These are phyloP conservation scores for Plemyria rubiginata DNA, from an alignment of 2,888 invertebrate species.

Conservation along the genomic window DNA sequence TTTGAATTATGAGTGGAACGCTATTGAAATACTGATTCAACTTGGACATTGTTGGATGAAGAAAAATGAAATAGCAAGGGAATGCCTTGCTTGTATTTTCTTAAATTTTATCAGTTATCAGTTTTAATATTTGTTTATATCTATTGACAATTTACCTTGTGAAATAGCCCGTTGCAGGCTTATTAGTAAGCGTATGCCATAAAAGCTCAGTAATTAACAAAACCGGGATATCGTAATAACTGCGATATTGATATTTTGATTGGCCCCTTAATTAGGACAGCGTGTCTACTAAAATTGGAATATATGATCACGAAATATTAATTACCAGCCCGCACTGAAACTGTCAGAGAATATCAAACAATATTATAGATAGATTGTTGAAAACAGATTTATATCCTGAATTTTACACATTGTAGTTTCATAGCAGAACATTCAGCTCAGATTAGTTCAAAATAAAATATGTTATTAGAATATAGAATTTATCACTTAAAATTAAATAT, in stretches of 20 bases:
- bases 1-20: slow-evolving; percentile 20
- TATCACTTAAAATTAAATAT: too few relatives aligned
- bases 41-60: slow-evolving; percentile 6
- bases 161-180: slow-evolving; percentile 1
- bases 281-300: background rate
- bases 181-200: slow-evolving; percentile 4
- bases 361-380: too few relatives aligned
- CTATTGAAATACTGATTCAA: slow-evolving; percentile 19
- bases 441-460: too few relatives aligned
- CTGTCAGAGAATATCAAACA: background rate
- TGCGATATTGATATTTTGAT: slow-evolving; percentile 24
- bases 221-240: slow-evolving; percentile 16
- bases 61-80: background rate
- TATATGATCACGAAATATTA: slow-evolving; percentile 3
- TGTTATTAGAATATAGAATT: too few relatives aligned
- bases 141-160: background rate
- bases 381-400: too few relatives aligned
- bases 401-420: too few relatives aligned
- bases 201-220: slow-evolving; percentile 29
- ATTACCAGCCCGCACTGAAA: background rate
- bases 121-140: background rate
- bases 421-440: too few relatives aligned
- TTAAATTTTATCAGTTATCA: background rate
- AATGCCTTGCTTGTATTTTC: background rate
- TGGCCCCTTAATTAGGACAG: slow-evolving; percentile 17